Evolutionary conservation across 2,113 vertebrate genomes (phyloP), one percentile per base, ranked within the genome.

Genomic region (Colistium nudipinnis): DNA sequence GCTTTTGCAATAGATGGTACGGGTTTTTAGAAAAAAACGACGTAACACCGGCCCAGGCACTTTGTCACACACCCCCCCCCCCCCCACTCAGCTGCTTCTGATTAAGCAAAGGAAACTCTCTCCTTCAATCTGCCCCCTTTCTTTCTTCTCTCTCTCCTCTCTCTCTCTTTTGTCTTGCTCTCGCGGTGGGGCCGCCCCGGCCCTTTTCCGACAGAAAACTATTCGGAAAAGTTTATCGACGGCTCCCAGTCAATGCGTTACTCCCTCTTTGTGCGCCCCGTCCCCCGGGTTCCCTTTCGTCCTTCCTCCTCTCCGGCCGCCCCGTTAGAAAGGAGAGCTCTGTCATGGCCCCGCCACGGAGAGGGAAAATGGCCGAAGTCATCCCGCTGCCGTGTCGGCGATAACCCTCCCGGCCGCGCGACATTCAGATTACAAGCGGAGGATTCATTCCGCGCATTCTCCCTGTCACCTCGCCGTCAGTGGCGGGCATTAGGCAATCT

Each of bases 161-260:
- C 41, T 19, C 20, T 44, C 6, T 19, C 25, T 13, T 53, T 53
- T 31, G 53, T 53, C 31, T 70, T 79, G 39, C 63, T 82, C 77
- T 77, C 70, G 86, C 39, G 47, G 77, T 45, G 67, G 66, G 74
- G 73, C 67, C 44, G 1, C 77, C n/a, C n/a, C 19, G 41, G 76
- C 57, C 61, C 55, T 62, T 62, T 79, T 76, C 78, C 79, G 86
- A 90, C 89, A 92, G 90, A 89, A 85, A 85, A 86, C 86, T 83
- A 86, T 91, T 93, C 89, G 91, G 63, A 86, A n/a, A 89, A 88
- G 83, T 90, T 89, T 88, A 91, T 91, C 89, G 93, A 91, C 89
- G 91, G 88, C 85, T 84, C 63, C 79, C 80, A 86, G 88, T 92
- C 88, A 90, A 84, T 70, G 70, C 75, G 35, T 66, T 68, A 55